phyloP scores from a whole-genome alignment of 1,140 invertebrate species.

The Drosophila carrolli region DNA sequence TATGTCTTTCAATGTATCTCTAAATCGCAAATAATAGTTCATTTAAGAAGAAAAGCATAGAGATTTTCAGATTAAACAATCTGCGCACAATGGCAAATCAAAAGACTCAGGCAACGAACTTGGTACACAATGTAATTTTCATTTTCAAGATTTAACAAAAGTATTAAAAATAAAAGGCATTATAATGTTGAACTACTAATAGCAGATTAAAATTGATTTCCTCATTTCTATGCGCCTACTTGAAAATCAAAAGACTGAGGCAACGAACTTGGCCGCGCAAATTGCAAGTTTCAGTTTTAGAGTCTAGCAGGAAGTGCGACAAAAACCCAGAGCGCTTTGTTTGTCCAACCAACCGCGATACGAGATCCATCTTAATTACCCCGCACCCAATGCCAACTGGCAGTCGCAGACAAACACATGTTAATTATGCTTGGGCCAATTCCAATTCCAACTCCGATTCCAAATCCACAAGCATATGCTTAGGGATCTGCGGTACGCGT shows the following conservation, averaged over 20 bases:
- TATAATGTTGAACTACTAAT: slow-evolving; percentile 4
- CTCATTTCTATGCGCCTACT: slow-evolving; percentile 9
- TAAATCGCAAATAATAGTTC: no score
- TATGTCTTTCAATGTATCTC: no score
- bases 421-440: slow-evolving; percentile 57
- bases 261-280: slow-evolving; percentile 45
- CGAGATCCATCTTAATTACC: slow-evolving; percentile 56
- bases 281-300: slow-evolving; percentile 27
- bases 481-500: slow-evolving; percentile 23
- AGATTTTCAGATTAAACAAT: no score
- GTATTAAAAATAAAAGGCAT: background rate
- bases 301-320: slow-evolving; percentile 59
- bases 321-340: slow-evolving; percentile 38
- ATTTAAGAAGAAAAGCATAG: no score
- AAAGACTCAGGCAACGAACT: slow-evolving; percentile 10
- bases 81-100: background rate
- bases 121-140: background rate
- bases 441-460: background rate
- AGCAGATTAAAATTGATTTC: slow-evolving; percentile 1
- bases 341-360: slow-evolving; percentile 24
- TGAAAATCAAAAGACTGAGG: slow-evolving; percentile 48
- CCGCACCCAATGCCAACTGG: slow-evolving; percentile 52
- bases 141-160: slow-evolving; percentile 32
- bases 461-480: slow-evolving; percentile 40
- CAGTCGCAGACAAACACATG: slow-evolving; percentile 45